Base-by-base conservation (phyloP, 1,140 invertebrate species). In the Saccostrea glomerata region DNA sequence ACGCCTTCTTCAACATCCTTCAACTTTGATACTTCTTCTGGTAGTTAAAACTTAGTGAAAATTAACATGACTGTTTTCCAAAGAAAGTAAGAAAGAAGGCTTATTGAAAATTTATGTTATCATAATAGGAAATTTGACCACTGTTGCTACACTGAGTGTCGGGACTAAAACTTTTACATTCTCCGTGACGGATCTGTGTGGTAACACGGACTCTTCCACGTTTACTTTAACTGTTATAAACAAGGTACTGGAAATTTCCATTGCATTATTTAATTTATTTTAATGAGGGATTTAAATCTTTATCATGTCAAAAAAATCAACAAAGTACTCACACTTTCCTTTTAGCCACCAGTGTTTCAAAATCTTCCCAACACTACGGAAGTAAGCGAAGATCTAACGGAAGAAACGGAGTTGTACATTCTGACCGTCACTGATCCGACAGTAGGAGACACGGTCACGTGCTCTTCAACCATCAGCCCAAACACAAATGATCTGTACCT, bases 321-420 rank as follows among this genome's bases (percentile, higher is more conserved):
- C 5, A 47, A 47, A 2, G 30, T 47, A 47, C 47, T 7, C 6
- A 47, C 6, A 47, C 47, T 47, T 3, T 47, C 5, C 47, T 20
- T 20, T n/a, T 63, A 77, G 70, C 70, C 70, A 15, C 70, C 70
- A 77, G 70, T 77, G 30, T 77, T 77, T 77, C 70, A 77, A 36
- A 77, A 77, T 12, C 70, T 77, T 30, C 70, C 70, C 6, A 77
- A 77, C 15, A 77, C 70, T 30, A 77, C 70, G 7, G 70, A 77
- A 30, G 25, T 77, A 9, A 77, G 70, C 25, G 70, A 77, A 30
- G 70, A 77, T 77, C 70, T 77, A 15, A 7, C 25, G 25, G 70
- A 30, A 15, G 70, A 77, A 25, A 77, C 70, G 70, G 70, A 77
- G 30, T 77, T 77, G 30, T 77, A 30, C 70, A 30, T 77, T 36